Base-by-base conservation (phyloP, 2,888 invertebrate genomes). In the Peribatodes rhomboidaria region DNA sequence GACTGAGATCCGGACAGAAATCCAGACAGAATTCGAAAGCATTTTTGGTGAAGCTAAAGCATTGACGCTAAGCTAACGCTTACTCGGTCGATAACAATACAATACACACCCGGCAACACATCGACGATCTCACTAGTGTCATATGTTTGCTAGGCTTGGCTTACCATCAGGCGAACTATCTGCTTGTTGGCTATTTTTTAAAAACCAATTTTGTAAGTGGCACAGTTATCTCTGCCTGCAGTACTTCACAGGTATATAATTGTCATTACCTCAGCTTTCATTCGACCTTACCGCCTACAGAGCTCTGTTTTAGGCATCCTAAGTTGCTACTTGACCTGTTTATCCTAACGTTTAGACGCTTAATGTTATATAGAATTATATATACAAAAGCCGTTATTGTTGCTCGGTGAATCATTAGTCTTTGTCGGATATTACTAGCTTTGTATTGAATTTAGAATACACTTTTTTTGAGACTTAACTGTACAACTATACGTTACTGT, bases 201-300 rank as follows among this genome's bases (percentile, higher is more conserved):
- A n/a, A n/a, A 27, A 27, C 27, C 2, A 6, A 6, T 6, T 27
- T 27, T 27, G 27, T 27, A 27, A 27, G 27, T 27, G n/a, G n/a
- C n/a, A n/a, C n/a, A 22, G 8, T 22, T 46, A 18, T 50, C 1
- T 35, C 35, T 8, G 18, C 20, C 2, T 50, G 2, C 35, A 18
- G 18, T 50, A 50, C 35, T n/a, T 11, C 49, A 49, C 49, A 49
- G 20, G 10, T 49, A 35, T 35, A 46, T 20, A 56, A 8, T n/a
- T 2, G 49, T 18, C 18, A 49, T 47, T 55, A 52, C 56, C 27
- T 62, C 41, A 46, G 47, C 57, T 63, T 63, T 63, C 63, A 13
- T 13, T 3, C 33, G 41, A 41, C 63, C 63, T 63, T 63, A 44
- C 16, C 62, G 52, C 63, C 63, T 37, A 63, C 63, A 10, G 14